A percentile compares a stretch with the other conserved stretches of the same genome.
Evolutionary conservation across 2,888 invertebrate species (phyloP).

Genomic region (Coenonympha arcania): DNA sequence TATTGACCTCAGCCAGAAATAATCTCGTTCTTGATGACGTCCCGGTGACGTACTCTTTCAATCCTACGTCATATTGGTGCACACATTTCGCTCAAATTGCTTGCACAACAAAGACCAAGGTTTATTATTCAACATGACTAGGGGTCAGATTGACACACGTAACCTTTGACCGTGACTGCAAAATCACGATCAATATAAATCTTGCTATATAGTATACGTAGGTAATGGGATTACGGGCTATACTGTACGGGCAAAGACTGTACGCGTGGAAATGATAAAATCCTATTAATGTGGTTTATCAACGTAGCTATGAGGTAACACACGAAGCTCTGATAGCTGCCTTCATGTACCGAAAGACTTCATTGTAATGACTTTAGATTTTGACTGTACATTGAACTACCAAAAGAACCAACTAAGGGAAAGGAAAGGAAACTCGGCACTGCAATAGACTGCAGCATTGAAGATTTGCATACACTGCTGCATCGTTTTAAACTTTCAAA

Average conservation of each 20-base stretch:
- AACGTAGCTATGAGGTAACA: background rate
- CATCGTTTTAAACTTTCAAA: too few relatives aligned
- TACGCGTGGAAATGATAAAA: background rate
- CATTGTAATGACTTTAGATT: too few relatives aligned
- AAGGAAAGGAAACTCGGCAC: too few relatives aligned
- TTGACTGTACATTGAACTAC: too few relatives aligned
- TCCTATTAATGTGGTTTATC: background rate
- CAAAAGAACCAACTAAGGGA: too few relatives aligned
- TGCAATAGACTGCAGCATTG: too few relatives aligned
- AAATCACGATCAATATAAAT: background rate
- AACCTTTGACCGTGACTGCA: constrained; percentile 3
- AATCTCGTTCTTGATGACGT: too few relatives aligned
- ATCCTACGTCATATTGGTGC: background rate
- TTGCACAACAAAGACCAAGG: background rate
- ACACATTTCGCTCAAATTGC: background rate
- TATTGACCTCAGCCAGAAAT: too few relatives aligned
- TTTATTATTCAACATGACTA: background rate
- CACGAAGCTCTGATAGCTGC: background rate
- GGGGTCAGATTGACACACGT: background rate
- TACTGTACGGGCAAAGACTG: too few relatives aligned
- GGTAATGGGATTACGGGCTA: constrained; percentile 4
- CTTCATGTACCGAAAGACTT: too few relatives aligned
- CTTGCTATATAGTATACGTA: background rate
- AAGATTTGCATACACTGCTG: too few relatives aligned
- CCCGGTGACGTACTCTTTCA: too few relatives aligned